Evolutionary conservation across 2,797 vertebrate species (phyloP), one percentile per base, ranked within the genome.

Genomic region (Corythornis leucogaster): DNA sequence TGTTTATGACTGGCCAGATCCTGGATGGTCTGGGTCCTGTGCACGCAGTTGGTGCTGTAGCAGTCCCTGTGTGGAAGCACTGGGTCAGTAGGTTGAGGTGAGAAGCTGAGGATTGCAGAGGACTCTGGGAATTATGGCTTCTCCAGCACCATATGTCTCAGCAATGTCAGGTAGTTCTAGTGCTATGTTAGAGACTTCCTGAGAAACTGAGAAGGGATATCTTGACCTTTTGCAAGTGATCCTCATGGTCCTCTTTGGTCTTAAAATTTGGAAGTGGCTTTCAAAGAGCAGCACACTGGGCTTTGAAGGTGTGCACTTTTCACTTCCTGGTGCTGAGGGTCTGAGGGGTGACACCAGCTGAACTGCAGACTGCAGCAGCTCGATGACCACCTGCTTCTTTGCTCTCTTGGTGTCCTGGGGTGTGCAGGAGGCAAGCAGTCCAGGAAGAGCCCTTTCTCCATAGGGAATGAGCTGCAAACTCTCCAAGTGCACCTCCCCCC

Each of bases 291-390:
- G 13, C 18, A 1, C 1, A 1, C n/a, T 6, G 2, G 31, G 26
- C 40, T 69, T 76, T 33, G 66, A 40, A 51, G 77, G 59, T 0
- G 0, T 15, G 30, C 8, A 4, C 0, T 0, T 45, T 71, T 21
- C 3, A 5, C 19, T 71, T 9, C 61, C 31, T 40, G 59, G 55
- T 88, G 40, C 63, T 5, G 1, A 4, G 28, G 12, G 4, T 67
- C 59, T 67, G 53, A 53, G 54, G 30, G 31, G 9, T 64, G 48
- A 24, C 63, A 57, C 0, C 8, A 55, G 24, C n/a, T 66, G 73
- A 40, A 8, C 2, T 16, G 70, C 63, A 25, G 26, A 20, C 7
- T 11, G 15, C 33, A 54, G 63, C 35, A 75, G 66, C 58, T 69
- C 0, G 0, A 26, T 66, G 20, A 19, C 71, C 55, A 30, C 31